Evolutionary conservation across 2,797 vertebrate species (phyloP).

Genomic region (Rallus crepitans): DNA sequence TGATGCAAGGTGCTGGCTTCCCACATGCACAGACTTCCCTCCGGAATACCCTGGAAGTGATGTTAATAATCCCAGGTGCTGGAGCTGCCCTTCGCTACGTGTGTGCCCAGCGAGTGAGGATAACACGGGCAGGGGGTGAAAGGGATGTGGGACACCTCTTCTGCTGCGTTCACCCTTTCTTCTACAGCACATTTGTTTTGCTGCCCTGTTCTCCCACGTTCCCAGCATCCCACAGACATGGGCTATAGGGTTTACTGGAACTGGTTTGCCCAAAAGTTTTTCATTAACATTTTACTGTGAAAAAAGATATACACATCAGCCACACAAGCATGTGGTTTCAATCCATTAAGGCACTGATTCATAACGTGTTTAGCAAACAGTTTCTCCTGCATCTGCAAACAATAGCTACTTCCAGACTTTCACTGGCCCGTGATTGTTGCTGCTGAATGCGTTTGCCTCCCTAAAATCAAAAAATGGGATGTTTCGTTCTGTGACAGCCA

Average conservation of each 20-base stretch:
- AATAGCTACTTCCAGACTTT: slow-evolving; percentile 61
- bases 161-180: neutral
- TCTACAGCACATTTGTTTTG: neutral
- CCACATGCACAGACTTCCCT: neutral
- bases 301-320: slow-evolving; percentile 52
- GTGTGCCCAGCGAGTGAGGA: neutral
- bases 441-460: neutral
- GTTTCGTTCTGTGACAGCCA: neutral
- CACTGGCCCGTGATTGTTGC: neutral
- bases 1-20: neutral
- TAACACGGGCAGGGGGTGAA: rapidly evolving
- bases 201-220: neutral
- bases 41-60: neutral
- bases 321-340: slow-evolving; percentile 62
- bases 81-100: neutral
- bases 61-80: neutral
- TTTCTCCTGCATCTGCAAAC: slow-evolving; percentile 57
- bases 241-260: slow-evolving; percentile 1
- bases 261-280: slow-evolving; percentile 5
- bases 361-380: slow-evolving; percentile 59
- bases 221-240: neutral
- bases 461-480: neutral
- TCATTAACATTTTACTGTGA: slow-evolving; percentile 49
- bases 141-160: neutral
- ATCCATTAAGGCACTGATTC: slow-evolving; percentile 55